Percentiles rank a stretch among this genome's conserved stretches.
Conservation (phyloP, 2,888 invertebrate genomes). For the Hemistola chrysoprasaria region DNA sequence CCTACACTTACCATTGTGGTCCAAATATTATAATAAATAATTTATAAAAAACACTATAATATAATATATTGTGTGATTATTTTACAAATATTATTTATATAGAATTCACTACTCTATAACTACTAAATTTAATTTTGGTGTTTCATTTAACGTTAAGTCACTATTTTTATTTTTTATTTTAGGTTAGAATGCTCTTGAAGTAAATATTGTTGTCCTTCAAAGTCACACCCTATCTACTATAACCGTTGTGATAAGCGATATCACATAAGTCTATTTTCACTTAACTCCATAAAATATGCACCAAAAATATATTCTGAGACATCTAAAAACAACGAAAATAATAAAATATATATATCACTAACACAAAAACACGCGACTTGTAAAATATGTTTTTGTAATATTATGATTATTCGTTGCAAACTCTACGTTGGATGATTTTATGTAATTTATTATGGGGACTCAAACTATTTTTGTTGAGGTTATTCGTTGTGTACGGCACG, state of each 20-base stretch:
- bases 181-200: conserved; percentile 21
- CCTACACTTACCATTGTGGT: conserved; percentile 28
- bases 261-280: conserved; percentile 17
- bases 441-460: conserved; percentile 41
- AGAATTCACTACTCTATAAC: no score
- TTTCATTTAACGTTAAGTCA: conserved; percentile 15
- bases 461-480: conserved; percentile 64
- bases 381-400: conserved; percentile 29
- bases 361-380: conserved; percentile 24
- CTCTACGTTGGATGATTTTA: conserved; percentile 38
- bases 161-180: conserved; percentile 5
- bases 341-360: conserved; percentile 27
- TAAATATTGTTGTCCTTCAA: conserved; percentile 31
- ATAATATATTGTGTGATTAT: no score
- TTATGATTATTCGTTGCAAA: conserved; percentile 62
- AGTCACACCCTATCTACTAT: conserved; percentile 29
- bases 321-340: conserved; percentile 22
- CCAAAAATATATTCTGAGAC: conserved; percentile 23
- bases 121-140: conserved; percentile 7
- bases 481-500: conserved; percentile 77
- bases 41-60: neutral
- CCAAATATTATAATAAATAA: conserved; percentile 10
- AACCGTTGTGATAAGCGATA: conserved; percentile 10
- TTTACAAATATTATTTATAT: no score
- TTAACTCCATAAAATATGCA: conserved; percentile 23